Evolutionary conservation across 2,888 invertebrate genomes (phyloP).

Genomic region (Tryphoninae sp.): DNA sequence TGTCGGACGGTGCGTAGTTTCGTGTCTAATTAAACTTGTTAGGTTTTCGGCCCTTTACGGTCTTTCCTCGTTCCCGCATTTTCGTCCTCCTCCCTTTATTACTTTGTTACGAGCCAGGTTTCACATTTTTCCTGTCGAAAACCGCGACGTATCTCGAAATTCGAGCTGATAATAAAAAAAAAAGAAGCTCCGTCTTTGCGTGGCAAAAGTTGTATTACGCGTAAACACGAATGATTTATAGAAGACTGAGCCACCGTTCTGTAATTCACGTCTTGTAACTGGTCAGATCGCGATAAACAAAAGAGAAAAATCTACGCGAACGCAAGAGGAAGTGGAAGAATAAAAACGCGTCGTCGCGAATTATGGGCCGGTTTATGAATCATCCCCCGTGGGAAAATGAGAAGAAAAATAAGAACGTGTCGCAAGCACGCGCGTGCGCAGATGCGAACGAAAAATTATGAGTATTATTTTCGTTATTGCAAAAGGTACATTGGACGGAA

Average conservation of each 20-base stretch:
- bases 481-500: slow-evolving; percentile 25
- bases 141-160: no score
- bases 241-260: not conserved
- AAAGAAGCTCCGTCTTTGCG: no score
- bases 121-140: slow-evolving; percentile 56
- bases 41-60: not conserved
- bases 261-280: slow-evolving; percentile 35
- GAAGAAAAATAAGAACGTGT: slow-evolving; percentile 23
- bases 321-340: slow-evolving; percentile 53
- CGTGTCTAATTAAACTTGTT: not conserved
- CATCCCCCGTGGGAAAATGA: slow-evolving; percentile 21
- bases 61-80: not conserved
- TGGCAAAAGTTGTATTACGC: slow-evolving; percentile 5
- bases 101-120: slow-evolving; percentile 48
- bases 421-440: slow-evolving; percentile 43
- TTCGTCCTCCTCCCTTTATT: slow-evolving; percentile 26
- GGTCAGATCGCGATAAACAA: slow-evolving; percentile 12
- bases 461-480: slow-evolving; percentile 58
- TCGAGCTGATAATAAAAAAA: no score
- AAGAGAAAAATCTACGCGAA: slow-evolving; percentile 26
- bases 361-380: slow-evolving; percentile 15
- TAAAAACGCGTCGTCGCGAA: slow-evolving; percentile 44
- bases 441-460: slow-evolving; percentile 50
- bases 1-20: not conserved
- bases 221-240: slow-evolving; percentile 25